Evolutionary conservation across 2,797 vertebrate species (phyloP).

Genomic region (Eospalax fontanierii): DNA sequence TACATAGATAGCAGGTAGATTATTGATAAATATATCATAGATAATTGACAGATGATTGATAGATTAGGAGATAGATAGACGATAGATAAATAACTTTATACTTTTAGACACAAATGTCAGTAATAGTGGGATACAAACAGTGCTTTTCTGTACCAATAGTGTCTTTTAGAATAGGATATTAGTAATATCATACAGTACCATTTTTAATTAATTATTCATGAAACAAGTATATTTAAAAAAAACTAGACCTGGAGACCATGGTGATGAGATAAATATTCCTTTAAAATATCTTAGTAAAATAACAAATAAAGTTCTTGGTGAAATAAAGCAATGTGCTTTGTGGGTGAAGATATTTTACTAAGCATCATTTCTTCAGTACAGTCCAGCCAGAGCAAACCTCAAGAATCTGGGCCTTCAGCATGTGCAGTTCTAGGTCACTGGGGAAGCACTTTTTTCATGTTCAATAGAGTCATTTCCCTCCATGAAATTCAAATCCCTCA

Average conservation of each 20-base stretch:
- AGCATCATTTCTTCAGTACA: background rate
- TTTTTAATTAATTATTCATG: conserved; percentile 21
- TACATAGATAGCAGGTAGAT: background rate
- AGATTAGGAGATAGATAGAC: background rate
- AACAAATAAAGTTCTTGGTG: background rate
- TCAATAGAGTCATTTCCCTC: background rate
- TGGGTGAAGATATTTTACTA: background rate
- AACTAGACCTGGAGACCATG: background rate
- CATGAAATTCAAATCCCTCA: background rate
- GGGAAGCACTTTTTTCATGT: background rate
- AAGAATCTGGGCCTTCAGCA: background rate
- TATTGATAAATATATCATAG: background rate
- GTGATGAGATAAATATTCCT: background rate
- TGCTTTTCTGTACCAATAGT: background rate
- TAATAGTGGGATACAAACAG: background rate
- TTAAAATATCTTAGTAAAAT: background rate
- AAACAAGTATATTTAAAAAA: background rate
- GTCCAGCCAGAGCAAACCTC: background rate
- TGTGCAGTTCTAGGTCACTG: background rate
- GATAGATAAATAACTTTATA: background rate
- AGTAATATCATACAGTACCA: background rate
- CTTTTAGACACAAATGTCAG: background rate
- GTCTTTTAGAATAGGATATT: background rate
- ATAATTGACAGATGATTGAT: background rate
- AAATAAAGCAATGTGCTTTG: background rate